These are phyloP conservation scores for Thyatira batis DNA, from an alignment of 2,888 invertebrate species.

Conservation along the genomic window DNA sequence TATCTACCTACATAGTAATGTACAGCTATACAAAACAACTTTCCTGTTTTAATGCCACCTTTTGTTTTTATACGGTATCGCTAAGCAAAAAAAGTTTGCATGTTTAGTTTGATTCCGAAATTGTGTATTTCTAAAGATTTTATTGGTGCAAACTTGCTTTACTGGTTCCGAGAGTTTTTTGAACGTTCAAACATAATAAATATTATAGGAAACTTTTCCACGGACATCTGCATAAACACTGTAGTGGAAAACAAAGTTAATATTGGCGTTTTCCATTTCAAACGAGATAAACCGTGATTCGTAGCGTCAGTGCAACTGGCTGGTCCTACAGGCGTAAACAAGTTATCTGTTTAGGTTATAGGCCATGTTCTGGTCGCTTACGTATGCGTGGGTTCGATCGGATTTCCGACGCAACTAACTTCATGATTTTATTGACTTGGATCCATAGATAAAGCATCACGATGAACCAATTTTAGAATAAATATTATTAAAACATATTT, in stretches of 20 bases:
- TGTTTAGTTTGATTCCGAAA: neutral
- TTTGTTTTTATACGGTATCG: neutral
- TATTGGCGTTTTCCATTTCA: neutral
- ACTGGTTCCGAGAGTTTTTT: neutral
- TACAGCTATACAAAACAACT: neutral
- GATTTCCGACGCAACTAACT: neutral
- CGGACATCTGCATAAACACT: neutral
- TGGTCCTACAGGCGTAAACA: neutral
- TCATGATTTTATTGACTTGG: neutral
- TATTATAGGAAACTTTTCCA: neutral
- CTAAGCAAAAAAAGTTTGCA: neutral
- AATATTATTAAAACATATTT: too few relatives aligned
- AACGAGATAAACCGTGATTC: neutral
- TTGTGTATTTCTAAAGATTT: neutral
- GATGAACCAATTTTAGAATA: too few relatives aligned
- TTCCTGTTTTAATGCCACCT: neutral
- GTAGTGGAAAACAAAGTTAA: neutral
- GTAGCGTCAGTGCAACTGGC: neutral
- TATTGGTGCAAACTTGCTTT: neutral
- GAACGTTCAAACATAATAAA: neutral
- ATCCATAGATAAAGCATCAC: too few relatives aligned
- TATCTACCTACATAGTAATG: neutral
- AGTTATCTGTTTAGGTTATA: neutral
- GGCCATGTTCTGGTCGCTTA: neutral
- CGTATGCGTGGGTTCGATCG: neutral